These are phyloP conservation scores for Habropoda laboriosa DNA, from an alignment of 1,140 invertebrate species.

Conservation along the genomic window DNA sequence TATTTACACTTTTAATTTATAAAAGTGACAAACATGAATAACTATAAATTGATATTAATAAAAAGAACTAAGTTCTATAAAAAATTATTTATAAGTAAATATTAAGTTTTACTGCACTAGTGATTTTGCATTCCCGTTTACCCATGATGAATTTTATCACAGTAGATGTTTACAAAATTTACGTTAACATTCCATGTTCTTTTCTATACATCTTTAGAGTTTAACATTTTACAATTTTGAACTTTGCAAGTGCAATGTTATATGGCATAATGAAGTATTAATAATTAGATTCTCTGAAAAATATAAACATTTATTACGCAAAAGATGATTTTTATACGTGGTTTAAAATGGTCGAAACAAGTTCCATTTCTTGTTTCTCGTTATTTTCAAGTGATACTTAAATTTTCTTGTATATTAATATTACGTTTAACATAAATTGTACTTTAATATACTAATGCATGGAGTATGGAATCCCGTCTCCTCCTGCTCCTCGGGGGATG, in stretches of 20 bases:
- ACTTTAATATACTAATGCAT: neutral
- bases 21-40: too few relatives aligned
- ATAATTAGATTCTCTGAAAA: too few relatives aligned
- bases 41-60: too few relatives aligned
- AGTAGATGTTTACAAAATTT: too few relatives aligned
- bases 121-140: neutral
- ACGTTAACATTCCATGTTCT: too few relatives aligned
- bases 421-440: neutral
- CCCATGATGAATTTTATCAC: neutral
- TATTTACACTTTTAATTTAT: neutral
- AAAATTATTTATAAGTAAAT: neutral
- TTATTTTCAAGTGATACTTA: constrained; percentile 30
- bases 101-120: neutral
- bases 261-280: too few relatives aligned
- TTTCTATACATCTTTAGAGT: too few relatives aligned
- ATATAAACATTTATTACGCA: constrained; percentile 63
- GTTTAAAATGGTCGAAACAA: neutral
- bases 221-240: neutral
- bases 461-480: too few relatives aligned
- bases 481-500: too few relatives aligned
- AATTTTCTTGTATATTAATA: neutral
- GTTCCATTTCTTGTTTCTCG: neutral
- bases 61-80: neutral
- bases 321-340: constrained; percentile 75
- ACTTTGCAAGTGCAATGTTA: too few relatives aligned